Evolutionary conservation across 2,113 vertebrate genomes (phyloP), one percentile per base, ranked within the genome.

Genomic region (Ia io): DNA sequence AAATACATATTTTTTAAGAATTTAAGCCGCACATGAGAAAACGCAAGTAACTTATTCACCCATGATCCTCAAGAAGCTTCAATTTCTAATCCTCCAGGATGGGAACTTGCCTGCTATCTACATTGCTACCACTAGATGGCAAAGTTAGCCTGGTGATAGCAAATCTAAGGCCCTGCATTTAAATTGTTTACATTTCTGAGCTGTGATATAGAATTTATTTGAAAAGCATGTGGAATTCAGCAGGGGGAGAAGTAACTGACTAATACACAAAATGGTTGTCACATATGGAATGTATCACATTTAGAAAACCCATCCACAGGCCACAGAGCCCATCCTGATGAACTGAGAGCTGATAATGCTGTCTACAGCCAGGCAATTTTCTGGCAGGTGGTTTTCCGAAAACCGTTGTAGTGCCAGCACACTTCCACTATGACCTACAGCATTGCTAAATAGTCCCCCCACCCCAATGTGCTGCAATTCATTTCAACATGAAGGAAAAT

Each of bases 91-190:
- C 8, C 17, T 25, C 35, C 0, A 0, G 2, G n/a, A 13, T 28
- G 51, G 35, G 25, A 49, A 40, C n/a, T 70, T 79, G 20, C 61
- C 73, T 84, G 67, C 77, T 90, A 35, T 88, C 30, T 25, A 3
- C 0, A 23, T 32, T 73, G 1, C 30, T 9, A 85, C 97, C 98
- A 92, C 97, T 74, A 97, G 98, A 84, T 83, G 98, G 98, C 98
- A 97, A 89, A 74, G 56, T 67, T 67, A 84, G 89, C 90, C 95
- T 77, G 47, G 25, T 37, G 12, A 76, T 56, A 25, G 13, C 30
- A 53, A 79, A 70, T 35, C 28, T 51, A 56, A 42, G 4, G 1
- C 1, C 59, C 16, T 12, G 59, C 17, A 9, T 82, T 92, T 65
- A 25, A 90, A 88, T 44, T 18, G 30, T 56, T 89, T 47, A 9